These are phyloP conservation scores for Schrankia costaestrigalis DNA, from an alignment of 2,888 invertebrate species.

Conservation along the genomic window DNA sequence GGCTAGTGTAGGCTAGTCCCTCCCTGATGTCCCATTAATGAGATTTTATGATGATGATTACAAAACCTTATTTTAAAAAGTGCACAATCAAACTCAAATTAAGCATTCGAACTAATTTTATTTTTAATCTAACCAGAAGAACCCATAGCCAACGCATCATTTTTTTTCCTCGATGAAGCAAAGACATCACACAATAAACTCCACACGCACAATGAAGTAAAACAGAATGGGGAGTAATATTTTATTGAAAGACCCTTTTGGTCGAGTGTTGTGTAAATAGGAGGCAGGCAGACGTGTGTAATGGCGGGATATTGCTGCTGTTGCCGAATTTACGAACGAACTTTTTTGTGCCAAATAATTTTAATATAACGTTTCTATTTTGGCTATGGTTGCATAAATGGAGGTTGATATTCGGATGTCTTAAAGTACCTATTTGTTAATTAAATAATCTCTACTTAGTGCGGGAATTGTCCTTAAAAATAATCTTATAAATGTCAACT, in stretches of 20 bases:
- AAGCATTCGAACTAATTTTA: neutral
- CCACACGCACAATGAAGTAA: constrained; percentile 68
- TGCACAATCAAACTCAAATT: neutral
- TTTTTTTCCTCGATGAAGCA: constrained; percentile 47
- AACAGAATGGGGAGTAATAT: constrained; percentile 75
- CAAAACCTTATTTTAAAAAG: neutral
- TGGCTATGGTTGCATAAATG: neutral
- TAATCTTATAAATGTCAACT: too few species aligned
- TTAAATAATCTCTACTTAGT: too few species aligned
- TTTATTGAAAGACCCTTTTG: constrained; percentile 79
- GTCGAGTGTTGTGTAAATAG: constrained; percentile 79
- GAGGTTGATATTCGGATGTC: too few species aligned
- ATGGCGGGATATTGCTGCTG: constrained; percentile 64
- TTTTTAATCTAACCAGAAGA: constrained; percentile 8
- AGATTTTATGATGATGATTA: too few species aligned
- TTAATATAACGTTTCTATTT: constrained; percentile 7
- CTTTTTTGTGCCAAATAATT: constrained; percentile 7
- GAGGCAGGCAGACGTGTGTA: constrained; percentile 57
- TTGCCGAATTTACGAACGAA: constrained; percentile 34
- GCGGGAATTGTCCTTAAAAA: too few species aligned
- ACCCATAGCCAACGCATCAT: constrained; percentile 22
- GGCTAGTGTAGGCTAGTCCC: too few species aligned
- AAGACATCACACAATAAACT: constrained; percentile 49
- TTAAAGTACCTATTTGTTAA: too few species aligned
- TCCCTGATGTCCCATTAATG: too few species aligned